Evolutionary conservation across 2,888 invertebrate genomes (phyloP), one percentile per base, ranked within the genome.

Genomic region (Nemoura dubitans): DNA sequence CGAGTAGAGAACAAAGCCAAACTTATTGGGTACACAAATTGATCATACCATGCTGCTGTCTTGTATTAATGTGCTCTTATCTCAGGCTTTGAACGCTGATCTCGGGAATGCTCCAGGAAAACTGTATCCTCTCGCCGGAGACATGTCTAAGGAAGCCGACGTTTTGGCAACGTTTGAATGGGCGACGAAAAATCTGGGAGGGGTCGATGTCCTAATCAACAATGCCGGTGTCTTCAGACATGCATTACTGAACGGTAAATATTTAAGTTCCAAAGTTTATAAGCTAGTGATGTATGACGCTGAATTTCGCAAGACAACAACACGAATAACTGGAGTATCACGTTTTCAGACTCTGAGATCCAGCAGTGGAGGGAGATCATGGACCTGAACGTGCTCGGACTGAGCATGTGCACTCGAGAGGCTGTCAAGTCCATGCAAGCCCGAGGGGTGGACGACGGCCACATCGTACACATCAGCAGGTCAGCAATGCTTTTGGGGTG

Each of bases 401-500:
- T 90, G 80, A 90, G 91, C 27, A 88, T 89, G 77, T 91, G 91
- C 89, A 90, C 89, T 36, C 89, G 89, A 76, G 89, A 90, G 87
- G 90, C 91, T 0, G 89, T 91, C 2, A 87, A 88, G 29, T 90
- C 90, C 59, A 91, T 92, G 91, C 90, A 90, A 81, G 88, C 88
- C 16, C 89, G 90, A 85, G 89, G 90, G 76, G 89, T 90, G 7
- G 88, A 89, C 88, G 89, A 89, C 85, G 92, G 91, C 3, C 91
- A 92, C 89, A 90, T 92, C 89, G 90, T 92, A 88, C 91, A 91
- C 89, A 89, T 92, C 86, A 92, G 91, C 90, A 92, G 92, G 92
- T 92, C 89, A 80, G 59, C 36, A 36, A 36, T 21, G 21, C 36
- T 6, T 36, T 36, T 36, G 36, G 36, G 10, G 10, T n/a, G n/a